Percentiles rank a stretch among this genome's conserved stretches.
Conservation (phyloP, 1,140 invertebrate genomes). For the Meteorus sp. region DNA sequence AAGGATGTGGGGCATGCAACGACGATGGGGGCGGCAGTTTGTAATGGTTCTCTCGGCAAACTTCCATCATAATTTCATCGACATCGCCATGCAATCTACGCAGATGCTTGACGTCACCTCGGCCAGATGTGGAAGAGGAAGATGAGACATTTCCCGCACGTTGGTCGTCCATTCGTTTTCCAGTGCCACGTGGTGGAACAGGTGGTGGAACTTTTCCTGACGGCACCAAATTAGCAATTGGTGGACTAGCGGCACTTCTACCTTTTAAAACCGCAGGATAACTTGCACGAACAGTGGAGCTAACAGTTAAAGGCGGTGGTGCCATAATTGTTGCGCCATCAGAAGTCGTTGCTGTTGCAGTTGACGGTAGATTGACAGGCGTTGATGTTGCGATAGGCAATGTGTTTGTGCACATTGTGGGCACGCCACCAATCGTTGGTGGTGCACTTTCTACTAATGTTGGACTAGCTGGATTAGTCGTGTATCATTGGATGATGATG, state of each 20-base stretch:
- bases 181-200: constrained; percentile 72
- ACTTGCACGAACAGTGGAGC: constrained; percentile 48
- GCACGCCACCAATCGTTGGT: constrained; percentile 3
- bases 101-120: constrained; percentile 47
- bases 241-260: constrained; percentile 54
- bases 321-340: constrained; percentile 47
- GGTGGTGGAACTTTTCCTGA: constrained; percentile 72
- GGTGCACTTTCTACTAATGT: constrained; percentile 15
- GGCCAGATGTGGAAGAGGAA: constrained; percentile 41
- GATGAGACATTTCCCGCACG: constrained; percentile 29
- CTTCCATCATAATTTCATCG: background rate
- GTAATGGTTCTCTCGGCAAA: background rate
- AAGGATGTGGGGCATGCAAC: constrained; percentile 19
- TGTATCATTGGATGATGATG: background rate
- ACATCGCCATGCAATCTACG: constrained; percentile 32
- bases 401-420: constrained; percentile 22
- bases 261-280: constrained; percentile 77
- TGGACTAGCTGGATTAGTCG: constrained; percentile 21
- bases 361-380: constrained; percentile 37
- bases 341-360: constrained; percentile 40
- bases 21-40: constrained; percentile 3
- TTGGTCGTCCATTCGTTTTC: constrained; percentile 32
- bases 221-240: constrained; percentile 50
- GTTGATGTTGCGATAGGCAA: constrained; percentile 48
- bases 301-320: constrained; percentile 36